Evolutionary conservation across 2,113 vertebrate genomes (phyloP), one percentile per base, ranked within the genome.

Genomic region (Cervus canadensis): DNA sequence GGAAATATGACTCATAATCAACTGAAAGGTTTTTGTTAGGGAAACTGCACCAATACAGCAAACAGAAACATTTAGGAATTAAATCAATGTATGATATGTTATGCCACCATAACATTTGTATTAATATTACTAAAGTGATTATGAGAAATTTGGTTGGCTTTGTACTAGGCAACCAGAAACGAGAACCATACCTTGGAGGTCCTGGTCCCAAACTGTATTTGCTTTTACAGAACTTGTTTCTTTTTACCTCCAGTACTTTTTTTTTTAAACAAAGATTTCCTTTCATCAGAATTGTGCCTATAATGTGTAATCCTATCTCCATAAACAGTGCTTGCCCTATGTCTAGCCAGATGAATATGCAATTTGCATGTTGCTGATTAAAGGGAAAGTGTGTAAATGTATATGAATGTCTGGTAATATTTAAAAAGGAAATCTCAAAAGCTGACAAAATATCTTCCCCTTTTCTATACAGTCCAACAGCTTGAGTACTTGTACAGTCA

Each of bases 331-430:
- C 48, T 86, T 81, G 48, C 71, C 88, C 92, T 25, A 1, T 11
- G 87, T 85, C 62, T 85, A 45, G 62, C 43, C 71, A 86, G 84
- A 94, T 87, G 95, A 97, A 97, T 97, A 62, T 21, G 81, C 82
- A 84, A 56, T 98, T 95, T 97, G 62, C 78, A 82, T n/a, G 79
- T 86, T 87, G n/a, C 87, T 93, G 97, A 97, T 96, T 87, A 81
- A 83, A 97, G 92, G 21, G 91, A 25, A 94, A 95, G 74, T 94
- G 89, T 54, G 74, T 40, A 25, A 25, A 17, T 89, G 14, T 56
- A 25, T 64, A 33, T 76, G 94, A 97, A 97, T 88, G 88, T 94
- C 88, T 96, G 96, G 62, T 97, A 93, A 97, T 91, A 93, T 92
- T 97, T 91, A 85, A 71, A 96, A 97, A 97, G 60, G 45, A 60